phyloP scores from a whole-genome alignment of 2,113 vertebrate genomes.

The Astatoreochromis straeleni region DNA sequence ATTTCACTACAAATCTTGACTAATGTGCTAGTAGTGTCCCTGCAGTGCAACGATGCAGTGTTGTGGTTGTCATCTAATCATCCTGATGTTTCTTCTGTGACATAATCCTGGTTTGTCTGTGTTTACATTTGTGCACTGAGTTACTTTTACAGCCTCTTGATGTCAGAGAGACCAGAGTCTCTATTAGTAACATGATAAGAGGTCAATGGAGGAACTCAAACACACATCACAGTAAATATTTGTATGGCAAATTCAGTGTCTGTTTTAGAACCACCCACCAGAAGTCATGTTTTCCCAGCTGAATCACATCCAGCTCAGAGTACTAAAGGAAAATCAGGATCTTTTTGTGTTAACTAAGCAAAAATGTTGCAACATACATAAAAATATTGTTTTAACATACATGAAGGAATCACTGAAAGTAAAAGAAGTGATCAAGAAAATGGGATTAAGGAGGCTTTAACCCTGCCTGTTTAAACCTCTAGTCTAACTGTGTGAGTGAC shows the following conservation, averaged over 20 bases:
- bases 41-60: not conserved
- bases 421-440: not conserved
- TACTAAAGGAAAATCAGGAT: not conserved
- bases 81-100: not conserved
- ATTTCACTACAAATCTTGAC: fast-evolving
- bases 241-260: not conserved
- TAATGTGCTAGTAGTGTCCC: fast-evolving
- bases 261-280: not conserved
- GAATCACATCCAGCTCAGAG: not conserved
- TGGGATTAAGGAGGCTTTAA: not conserved
- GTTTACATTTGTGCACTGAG: not conserved
- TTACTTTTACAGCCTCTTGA: not conserved
- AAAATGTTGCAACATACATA: not conserved
- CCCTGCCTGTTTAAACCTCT: not conserved
- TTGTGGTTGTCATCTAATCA: not conserved
- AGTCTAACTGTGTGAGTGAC: not conserved
- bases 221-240: not conserved
- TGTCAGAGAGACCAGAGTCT: not conserved
- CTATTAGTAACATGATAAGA: not conserved
- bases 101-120: not conserved
- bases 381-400: not conserved
- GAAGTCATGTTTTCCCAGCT: not conserved
- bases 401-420: not conserved
- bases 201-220: not conserved
- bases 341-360: not conserved